phyloP scores from a whole-genome alignment of 2,888 invertebrate genomes.

The Tigriopus californicus region DNA sequence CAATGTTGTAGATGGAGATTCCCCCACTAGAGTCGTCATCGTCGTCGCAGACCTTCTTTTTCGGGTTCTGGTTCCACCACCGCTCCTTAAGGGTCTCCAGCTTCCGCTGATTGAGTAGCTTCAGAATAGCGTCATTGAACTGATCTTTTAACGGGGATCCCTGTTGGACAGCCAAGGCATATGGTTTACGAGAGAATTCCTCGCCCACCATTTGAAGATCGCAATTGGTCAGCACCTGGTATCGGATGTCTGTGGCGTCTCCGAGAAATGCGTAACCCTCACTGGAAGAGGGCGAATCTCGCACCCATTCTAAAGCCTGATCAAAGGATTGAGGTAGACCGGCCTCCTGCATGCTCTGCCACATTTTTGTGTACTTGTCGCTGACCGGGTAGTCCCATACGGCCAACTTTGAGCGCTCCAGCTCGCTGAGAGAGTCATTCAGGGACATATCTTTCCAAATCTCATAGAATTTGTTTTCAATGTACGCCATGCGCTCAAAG shows the following conservation, averaged over 20 bases:
- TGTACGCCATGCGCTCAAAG: slow-evolving; percentile 85
- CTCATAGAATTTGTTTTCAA: slow-evolving; percentile 82
- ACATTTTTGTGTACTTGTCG: slow-evolving; percentile 96
- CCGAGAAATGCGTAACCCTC: slow-evolving; percentile 73
- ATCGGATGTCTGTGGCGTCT: slow-evolving; percentile 80
- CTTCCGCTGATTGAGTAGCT: slow-evolving; percentile 74
- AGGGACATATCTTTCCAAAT: slow-evolving; percentile 97
- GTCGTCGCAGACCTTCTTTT: slow-evolving; percentile 55
- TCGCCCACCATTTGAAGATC: slow-evolving; percentile 83
- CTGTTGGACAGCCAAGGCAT: slow-evolving; percentile 90
- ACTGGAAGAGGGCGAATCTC: slow-evolving; percentile 43
- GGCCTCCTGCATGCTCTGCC: slow-evolving; percentile 82
- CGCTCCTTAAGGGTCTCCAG: slow-evolving; percentile 81
- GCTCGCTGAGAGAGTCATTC: slow-evolving; percentile 71
- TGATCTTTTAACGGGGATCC: slow-evolving; percentile 83
- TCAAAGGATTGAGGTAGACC: slow-evolving; percentile 56
- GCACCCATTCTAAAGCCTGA: slow-evolving; percentile 56
- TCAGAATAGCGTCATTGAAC: slow-evolving; percentile 82
- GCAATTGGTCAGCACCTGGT: slow-evolving; percentile 58
- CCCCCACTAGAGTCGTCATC: slow-evolving; percentile 78
- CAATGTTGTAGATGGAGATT: slow-evolving; percentile 92
- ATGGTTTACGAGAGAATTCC: slow-evolving; percentile 91
- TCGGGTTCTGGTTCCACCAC: slow-evolving; percentile 86
- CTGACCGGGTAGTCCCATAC: slow-evolving; percentile 99
- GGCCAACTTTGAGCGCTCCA: slow-evolving; percentile 77